These are phyloP conservation scores for Heliconius eleuchia DNA, from an alignment of 1,140 invertebrate species.

Conservation along the genomic window DNA sequence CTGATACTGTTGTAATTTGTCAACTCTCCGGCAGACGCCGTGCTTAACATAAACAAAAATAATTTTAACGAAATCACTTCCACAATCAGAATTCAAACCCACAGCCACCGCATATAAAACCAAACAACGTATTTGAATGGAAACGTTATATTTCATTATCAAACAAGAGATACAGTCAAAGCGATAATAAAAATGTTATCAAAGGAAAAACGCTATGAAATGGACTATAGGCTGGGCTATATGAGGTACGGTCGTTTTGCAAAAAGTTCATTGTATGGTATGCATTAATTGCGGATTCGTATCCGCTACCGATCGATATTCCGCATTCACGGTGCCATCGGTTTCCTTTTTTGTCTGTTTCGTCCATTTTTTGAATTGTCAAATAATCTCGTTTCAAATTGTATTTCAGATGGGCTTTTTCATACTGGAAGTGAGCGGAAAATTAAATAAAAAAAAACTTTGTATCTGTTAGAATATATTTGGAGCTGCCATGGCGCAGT, in stretches of 20 bases:
- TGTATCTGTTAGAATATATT: not conserved
- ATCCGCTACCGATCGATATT: conserved; percentile 24
- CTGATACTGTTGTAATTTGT: too few relatives aligned
- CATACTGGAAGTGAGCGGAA: not conserved
- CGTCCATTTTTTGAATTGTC: conserved; percentile 10
- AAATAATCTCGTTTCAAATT: conserved; percentile 3
- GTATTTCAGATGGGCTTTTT: conserved; percentile 13
- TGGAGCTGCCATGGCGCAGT: too few relatives aligned
- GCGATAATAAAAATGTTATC: not conserved
- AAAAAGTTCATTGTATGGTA: conserved; percentile 6
- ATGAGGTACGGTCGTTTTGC: not conserved
- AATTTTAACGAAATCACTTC: not conserved
- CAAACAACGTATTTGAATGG: not conserved
- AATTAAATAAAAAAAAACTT: not conserved
- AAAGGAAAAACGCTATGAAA: not conserved
- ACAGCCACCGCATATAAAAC: not conserved
- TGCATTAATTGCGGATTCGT: conserved; percentile 19
- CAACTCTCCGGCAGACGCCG: too few relatives aligned
- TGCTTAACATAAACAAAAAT: too few relatives aligned
- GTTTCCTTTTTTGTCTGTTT: conserved; percentile 31
- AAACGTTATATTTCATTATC: not conserved
- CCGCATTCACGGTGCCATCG: conserved; percentile 26
- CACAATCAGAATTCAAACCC: not conserved
- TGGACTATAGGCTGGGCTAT: not conserved
- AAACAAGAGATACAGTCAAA: not conserved